Base-by-base conservation (phyloP, 1,140 invertebrate genomes). In the Drosophila truncata region DNA sequence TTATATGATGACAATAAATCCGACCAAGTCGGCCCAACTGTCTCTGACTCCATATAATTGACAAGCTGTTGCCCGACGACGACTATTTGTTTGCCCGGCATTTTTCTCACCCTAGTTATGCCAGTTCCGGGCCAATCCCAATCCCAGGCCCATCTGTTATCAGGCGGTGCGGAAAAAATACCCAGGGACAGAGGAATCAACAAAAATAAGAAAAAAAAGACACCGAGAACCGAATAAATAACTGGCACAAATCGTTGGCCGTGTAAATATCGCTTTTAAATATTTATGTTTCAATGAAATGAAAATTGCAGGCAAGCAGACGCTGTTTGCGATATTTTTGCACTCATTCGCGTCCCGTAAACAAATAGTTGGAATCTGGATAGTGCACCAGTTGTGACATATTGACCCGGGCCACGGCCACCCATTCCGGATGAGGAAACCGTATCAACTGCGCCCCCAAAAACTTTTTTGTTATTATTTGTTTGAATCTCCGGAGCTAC, bases 91-190 rank as follows among this genome's bases (percentile, higher is more conserved):
- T 85, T 90, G 81, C 54, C 66, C 78, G 85, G 57, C 72, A 81
- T 88, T 88, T 88, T 88, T 88, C 85, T 84, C 85, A 88, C 85
- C 85, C 85, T 88, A 85, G 85, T 85, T 88, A 65, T 66, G 52
- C 35, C 67, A 65, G 80, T 78, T 84, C 59, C 75, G 63, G 58
- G 63, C 59, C 33, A 33, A 33, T 46, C 62, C 82, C 78, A 63
- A 59, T 31, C 46, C 61, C 81, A 73, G 60, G 60, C 65, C 84
- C 83, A 88, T 80, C 78, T 88, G 85, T 90, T 88, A 88, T 88
- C 85, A 64, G 29, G 44, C 65, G 39, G 65, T 23, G 46, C 33
- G 46, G 50, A 69, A 67, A 61, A 58, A 52, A 59, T 37, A 41
- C 31, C 60, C 31, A 18, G 20, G 44, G 33, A 50, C 31, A 35